Evolutionary conservation across 2,113 vertebrate species (phyloP), one percentile per base, ranked within the genome.

Genomic region (Ivindomyrus marchei): DNA sequence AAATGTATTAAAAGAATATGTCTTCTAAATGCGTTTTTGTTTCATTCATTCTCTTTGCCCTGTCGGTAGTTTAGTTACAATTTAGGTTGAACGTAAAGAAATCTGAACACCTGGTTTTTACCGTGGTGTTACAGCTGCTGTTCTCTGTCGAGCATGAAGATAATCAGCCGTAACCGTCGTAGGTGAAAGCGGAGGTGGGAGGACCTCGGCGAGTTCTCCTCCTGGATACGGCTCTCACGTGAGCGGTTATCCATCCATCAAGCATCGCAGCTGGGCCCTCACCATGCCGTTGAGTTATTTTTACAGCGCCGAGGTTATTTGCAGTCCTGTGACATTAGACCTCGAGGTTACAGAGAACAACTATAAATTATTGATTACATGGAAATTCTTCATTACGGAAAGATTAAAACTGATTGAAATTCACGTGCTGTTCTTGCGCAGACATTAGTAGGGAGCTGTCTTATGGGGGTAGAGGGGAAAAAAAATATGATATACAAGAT

Each of bases 291-390:
- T 13, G 70, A 89, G 47, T 56, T 53, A 83, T 84, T 89, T 89
- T n/a, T 53, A 46, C 50, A 53, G 70, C 19, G 15, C 17, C 1
- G 77, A 47, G 70, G 70, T 27, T 89, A 80, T 84, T 53, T 89
- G 74, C 88, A 89, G 24, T 89, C 74, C 74, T 53, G 27, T 84
- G 47, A 53, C 77, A 89, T 84, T 89, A 53, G 17, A 89, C 52
- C 77, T 84, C 27, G 74, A 17, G 88, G 88, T 89, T 52, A 84
- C 19, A 84, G 47, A 24, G 70, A 80, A 83, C 74, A 89, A 47
- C 74, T 31, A 84, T 89, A 84, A 89, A 53, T 83, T 89, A 39
- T 89, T 39, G 49, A 89, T 80, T 9, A 39, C 27, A 24, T 50
- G 88, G 66, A 89, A 80, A 46, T 49, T 80, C 70, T 50, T 89